Conservation (phyloP, 2,888 invertebrate genomes). For the Tipula unca region DNA sequence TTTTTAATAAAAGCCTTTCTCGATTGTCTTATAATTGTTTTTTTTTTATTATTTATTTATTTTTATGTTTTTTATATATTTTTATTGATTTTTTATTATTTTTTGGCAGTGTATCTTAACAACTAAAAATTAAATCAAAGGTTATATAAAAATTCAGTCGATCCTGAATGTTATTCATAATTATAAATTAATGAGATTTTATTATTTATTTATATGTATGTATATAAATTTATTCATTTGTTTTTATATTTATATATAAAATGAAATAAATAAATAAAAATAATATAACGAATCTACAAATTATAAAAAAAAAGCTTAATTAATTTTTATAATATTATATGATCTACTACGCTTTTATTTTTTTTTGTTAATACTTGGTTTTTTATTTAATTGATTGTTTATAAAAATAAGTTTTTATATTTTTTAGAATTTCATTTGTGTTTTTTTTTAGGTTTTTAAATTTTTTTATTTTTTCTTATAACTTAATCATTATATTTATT, state of each 20-base stretch:
- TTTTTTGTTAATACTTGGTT: neutral
- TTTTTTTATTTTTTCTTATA: neutral
- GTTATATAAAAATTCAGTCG: neutral
- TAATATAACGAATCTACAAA: neutral
- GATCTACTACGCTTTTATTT: neutral
- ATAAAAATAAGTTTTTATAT: slow-evolving; percentile 8
- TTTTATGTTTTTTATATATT: neutral
- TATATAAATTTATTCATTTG: neutral
- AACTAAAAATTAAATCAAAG: neutral
- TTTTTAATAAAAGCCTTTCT: slow-evolving; percentile 3
- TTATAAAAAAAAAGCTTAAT: neutral
- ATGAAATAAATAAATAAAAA: neutral
- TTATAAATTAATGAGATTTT: neutral
- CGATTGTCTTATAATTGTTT: slow-evolving; percentile 14
- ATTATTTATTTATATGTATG: neutral
- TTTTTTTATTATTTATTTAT: neutral
- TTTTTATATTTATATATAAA: neutral
- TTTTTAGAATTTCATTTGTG: slow-evolving; percentile 9
- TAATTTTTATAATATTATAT: neutral
- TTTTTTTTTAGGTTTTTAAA: neutral
- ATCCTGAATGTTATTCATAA: neutral
- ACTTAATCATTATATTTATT: neutral
- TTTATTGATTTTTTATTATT: neutral
- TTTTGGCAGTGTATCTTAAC: slow-evolving; percentile 14
- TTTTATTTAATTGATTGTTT: neutral